Evolutionary conservation across 2,888 invertebrate species (phyloP), one percentile per base, ranked within the genome.

Genomic region (Phortica okadai): DNA sequence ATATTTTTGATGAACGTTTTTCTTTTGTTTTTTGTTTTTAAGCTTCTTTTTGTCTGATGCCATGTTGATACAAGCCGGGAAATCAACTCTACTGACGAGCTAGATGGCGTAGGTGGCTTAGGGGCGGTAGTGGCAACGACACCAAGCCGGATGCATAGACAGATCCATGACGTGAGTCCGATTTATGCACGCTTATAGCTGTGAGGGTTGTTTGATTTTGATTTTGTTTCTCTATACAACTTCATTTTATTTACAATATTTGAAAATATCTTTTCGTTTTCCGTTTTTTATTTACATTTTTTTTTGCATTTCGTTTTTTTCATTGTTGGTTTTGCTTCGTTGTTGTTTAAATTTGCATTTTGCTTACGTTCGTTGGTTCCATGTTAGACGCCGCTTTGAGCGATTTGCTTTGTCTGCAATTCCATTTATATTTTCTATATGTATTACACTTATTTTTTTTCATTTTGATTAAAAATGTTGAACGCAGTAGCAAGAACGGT

Each of bases 161-260:
- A 44, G 67, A 67, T 67, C n/a, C 67, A 44, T 67, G 44, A 67
- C 67, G 42, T 14, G 33, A 16, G 44, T 41, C 44, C 67, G 67
- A 67, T 44, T 7, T 67, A 50, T 33, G 14, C 83, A 82, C 81
- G 77, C 79, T 85, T 84, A 82, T 83, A 83, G 85, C 87, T 85
- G 66, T 74, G 77, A 86, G 85, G 83, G 83, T 85, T 87, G 85
- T 87, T 85, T 87, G 87, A 85, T 84, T 85, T 85, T 87, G 87
- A 85, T 85, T 85, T 85, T 83, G 82, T 83, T 83, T 73, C 87
- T 86, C 80, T 79, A 44, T 67, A 44, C 44, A 67, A 83, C 70
- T 74, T 84, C 81, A 86, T 85, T 85, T 84, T 82, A 81, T 78
- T 80, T 25, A 54, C 77, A 76, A 74, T 77, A 78, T 82, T 74